phyloP scores from a whole-genome alignment of 2,797 vertebrate species.

The Coracias cyanogaster region DNA sequence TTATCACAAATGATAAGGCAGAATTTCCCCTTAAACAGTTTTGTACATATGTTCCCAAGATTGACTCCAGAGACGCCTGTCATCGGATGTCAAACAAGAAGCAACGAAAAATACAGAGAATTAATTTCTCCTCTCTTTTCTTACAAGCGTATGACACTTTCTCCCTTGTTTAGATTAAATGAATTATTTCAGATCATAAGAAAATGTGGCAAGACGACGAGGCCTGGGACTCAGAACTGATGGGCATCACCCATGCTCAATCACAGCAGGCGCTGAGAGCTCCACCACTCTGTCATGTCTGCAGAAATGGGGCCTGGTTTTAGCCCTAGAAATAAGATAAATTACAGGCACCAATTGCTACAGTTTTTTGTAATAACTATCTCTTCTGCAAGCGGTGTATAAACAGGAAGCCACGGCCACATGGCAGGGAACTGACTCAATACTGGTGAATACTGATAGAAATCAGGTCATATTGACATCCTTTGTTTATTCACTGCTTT shows the following conservation, averaged over 20 bases:
- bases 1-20: slow-evolving; percentile 8
- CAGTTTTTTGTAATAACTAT: neutral
- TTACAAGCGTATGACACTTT: neutral
- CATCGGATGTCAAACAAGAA: neutral
- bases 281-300: accelerated
- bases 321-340: neutral
- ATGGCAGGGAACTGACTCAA: neutral
- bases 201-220: neutral
- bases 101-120: neutral
- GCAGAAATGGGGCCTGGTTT: neutral
- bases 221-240: neutral
- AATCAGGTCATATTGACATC: slow-evolving; percentile 23
- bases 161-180: neutral
- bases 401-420: slow-evolving; percentile 9
- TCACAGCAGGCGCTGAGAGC: neutral
- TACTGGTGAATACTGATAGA: neutral
- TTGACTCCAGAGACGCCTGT: slow-evolving; percentile 6
- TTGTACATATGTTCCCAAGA: neutral
- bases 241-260: neutral
- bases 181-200: neutral
- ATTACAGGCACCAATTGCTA: neutral
- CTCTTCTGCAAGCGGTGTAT: neutral
- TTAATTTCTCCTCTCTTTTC: neutral
- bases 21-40: neutral
- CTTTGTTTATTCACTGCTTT: slow-evolving; percentile 19